A percentile compares a stretch with the other conserved stretches of the same genome.
phyloP scores from a whole-genome alignment of 2,797 vertebrate genomes.

The Schizopygopsis pylzovi region DNA sequence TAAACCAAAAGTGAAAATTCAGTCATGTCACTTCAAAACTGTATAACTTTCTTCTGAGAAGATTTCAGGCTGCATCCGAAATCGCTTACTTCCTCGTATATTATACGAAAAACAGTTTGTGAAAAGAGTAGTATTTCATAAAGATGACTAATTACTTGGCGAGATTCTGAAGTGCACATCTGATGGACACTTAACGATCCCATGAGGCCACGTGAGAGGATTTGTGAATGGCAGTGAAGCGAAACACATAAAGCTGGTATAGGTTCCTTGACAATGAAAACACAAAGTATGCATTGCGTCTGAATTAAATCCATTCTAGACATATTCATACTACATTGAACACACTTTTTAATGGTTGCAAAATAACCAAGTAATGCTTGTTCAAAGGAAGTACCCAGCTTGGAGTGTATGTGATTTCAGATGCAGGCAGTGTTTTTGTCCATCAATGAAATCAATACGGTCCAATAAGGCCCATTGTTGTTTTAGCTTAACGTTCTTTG shows the following conservation, averaged over 20 bases:
- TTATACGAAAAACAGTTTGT: not conserved
- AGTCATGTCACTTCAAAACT: not conserved
- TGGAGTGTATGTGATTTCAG: no score
- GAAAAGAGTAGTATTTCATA: not conserved
- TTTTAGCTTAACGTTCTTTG: no score
- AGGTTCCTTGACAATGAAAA: not conserved
- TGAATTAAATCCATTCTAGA: not conserved
- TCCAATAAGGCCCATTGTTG: no score
- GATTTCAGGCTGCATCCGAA: not conserved
- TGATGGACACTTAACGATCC: not conserved
- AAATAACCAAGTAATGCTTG: no score
- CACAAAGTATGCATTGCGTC: not conserved
- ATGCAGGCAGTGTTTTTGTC: no score
- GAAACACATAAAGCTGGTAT: not conserved
- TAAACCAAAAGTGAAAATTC: not conserved
- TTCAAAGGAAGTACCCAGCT: no score
- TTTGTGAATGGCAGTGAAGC: not conserved
- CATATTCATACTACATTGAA: not conserved
- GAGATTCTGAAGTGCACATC: not conserved
- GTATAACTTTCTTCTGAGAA: not conserved
- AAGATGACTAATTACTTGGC: not conserved
- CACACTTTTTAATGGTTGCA: no score
- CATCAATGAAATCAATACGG: no score
- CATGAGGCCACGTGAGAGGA: not conserved
- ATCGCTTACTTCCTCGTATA: not conserved